Evolutionary conservation across 2,113 vertebrate genomes (phyloP), one percentile per base, ranked within the genome.

Genomic region (Nothobranchius kuhntae): DNA sequence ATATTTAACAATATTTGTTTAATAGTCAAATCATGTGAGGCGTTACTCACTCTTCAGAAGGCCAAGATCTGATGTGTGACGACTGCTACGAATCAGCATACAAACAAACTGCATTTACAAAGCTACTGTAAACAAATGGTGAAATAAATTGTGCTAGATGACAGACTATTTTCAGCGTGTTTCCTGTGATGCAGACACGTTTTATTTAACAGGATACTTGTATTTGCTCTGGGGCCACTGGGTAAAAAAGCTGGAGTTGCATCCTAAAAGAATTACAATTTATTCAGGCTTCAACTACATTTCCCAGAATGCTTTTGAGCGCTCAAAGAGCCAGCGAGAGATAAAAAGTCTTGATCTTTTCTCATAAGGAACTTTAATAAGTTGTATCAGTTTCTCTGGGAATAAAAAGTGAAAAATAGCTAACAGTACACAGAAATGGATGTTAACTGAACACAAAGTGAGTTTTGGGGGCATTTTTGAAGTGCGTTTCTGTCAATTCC

Each of bases 1-100:
- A 83, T 86, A 88, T 89, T 91, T 87, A 87, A 89, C 84, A 87
- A 86, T 78, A 88, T 89, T 90, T 90, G 83, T 87, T 90, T 85
- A 68, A 84, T 90, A 89, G 83, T 82, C 30, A 65, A 78, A 79
- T 82, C 78, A 73, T 73, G 88, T 90, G 85, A 86, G 85, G 79
- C 48, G 82, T 81, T 67, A 71, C 89, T 89, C 87, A 91, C 88
- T 77, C 82, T 80, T 82, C 89, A 86, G 84, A 87, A 90, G 80
- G 90, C 88, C 84, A 88, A 88, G 82, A 90, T 85, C 69, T 84
- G 83, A 83, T 80, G 72, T 88, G 86, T 78, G 88, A 91, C 66
- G 86, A 90, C 85, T 77, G 80, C 83, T 85, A 82, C 74, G 57
- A 86, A 81, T 68, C 69, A 69, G 73, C 66, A 80, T 74, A 76